phyloP scores from a whole-genome alignment of 2,888 invertebrate genomes.

The Endotricha flammealis region DNA sequence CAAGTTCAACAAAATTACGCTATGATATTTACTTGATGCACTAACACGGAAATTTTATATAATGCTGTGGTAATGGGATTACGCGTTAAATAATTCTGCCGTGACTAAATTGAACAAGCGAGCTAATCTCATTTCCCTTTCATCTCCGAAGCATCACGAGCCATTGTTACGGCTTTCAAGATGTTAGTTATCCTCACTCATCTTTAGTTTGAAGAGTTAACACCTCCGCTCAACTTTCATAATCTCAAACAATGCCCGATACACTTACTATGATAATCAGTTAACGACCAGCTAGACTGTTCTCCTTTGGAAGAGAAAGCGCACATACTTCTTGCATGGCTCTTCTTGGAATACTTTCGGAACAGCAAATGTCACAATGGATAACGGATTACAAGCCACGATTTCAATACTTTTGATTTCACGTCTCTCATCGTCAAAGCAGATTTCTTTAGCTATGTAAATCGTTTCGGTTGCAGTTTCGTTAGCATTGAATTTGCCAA shows the following conservation, averaged over 20 bases:
- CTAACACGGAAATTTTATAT: conserved; percentile 5
- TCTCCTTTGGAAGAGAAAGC: conserved; percentile 69
- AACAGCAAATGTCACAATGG: conserved; percentile 67
- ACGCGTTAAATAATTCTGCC: conserved; percentile 9
- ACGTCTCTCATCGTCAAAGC: conserved; percentile 32
- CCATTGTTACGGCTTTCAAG: conserved; percentile 24
- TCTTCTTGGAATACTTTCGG: conserved; percentile 69
- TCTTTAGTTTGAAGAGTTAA: conserved; percentile 20
- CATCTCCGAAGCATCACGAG: conserved; percentile 16
- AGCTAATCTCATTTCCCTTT: conserved; percentile 26
- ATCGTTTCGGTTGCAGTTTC: conserved; percentile 2
- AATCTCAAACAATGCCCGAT: conserved; percentile 56
- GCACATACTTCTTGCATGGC: conserved; percentile 46
- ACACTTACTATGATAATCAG: conserved; percentile 70
- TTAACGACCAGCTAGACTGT: conserved; percentile 58
- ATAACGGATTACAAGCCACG: conserved; percentile 51
- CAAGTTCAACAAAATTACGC: not conserved
- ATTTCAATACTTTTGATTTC: conserved; percentile 57
- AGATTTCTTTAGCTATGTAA: conserved; percentile 20
- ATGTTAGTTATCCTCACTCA: conserved; percentile 21
- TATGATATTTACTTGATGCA: conserved; percentile 1
- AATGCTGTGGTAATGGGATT: conserved; percentile 11
- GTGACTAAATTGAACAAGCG: conserved; percentile 16
- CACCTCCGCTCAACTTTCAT: conserved; percentile 48
- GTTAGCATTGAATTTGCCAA: not conserved